Conservation (phyloP, 2,113 vertebrate species). For the Anthoscopus minutus region DNA sequence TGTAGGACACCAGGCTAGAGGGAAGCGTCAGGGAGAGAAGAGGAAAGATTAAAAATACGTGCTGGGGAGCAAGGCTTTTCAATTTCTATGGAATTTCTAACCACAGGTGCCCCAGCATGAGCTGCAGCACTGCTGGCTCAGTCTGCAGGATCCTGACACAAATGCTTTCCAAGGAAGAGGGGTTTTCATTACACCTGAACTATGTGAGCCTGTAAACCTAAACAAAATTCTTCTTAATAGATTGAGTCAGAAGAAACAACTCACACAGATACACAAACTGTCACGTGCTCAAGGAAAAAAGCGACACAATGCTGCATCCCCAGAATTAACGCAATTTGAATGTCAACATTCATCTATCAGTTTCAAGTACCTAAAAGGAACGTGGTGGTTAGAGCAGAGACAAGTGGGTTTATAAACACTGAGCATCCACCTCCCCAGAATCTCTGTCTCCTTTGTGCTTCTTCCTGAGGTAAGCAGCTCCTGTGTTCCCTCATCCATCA, state of each 20-base stretch:
- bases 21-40: not conserved
- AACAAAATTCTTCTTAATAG: not conserved
- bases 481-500: not conserved
- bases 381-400: not conserved
- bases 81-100: not conserved
- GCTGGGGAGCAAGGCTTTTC: not conserved
- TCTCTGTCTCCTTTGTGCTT: not conserved
- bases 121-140: conserved; percentile 11
- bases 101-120: not conserved
- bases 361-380: not conserved
- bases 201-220: not conserved
- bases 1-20: not conserved
- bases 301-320: not conserved
- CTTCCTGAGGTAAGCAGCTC: not conserved
- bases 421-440: not conserved
- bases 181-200: not conserved
- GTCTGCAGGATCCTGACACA: not conserved
- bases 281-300: not conserved
- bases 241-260: not conserved
- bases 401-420: not conserved
- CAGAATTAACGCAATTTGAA: not conserved
- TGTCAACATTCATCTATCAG: not conserved
- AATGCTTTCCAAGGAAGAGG: not conserved
- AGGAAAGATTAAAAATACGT: not conserved
- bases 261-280: not conserved